A percentile compares a stretch with the other conserved stretches of the same genome.
These are phyloP conservation scores for Oreochromis aureus DNA, from an alignment of 2,113 vertebrate genomes.

Conservation along the genomic window DNA sequence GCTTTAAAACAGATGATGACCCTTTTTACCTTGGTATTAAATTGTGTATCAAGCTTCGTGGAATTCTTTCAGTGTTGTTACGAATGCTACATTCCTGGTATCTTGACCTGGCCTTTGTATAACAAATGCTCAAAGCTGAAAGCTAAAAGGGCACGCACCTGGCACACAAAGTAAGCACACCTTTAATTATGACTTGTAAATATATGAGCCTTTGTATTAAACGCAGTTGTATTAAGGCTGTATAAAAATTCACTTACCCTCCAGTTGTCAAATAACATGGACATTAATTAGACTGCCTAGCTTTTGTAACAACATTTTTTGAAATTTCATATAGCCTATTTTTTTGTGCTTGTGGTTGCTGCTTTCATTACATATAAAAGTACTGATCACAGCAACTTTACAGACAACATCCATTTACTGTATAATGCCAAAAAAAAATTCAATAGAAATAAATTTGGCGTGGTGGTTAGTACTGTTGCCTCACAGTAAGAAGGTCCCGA, in stretches of 20 bases:
- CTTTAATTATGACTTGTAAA: background rate
- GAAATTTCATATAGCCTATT: fast-evolving
- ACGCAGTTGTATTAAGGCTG: background rate
- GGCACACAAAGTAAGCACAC: background rate
- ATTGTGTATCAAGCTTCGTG: background rate
- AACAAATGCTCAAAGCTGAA: background rate
- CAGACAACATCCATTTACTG: background rate
- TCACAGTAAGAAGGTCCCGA: background rate
- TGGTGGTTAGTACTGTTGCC: background rate
- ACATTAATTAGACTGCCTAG: background rate
- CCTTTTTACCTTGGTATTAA: background rate
- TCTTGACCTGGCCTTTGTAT: background rate
- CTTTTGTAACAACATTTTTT: background rate
- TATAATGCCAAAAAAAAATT: fast-evolving
- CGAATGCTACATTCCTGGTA: background rate
- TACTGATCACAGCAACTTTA: background rate
- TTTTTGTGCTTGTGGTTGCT: background rate
- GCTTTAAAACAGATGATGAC: background rate
- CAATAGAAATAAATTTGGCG: background rate
- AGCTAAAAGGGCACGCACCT: background rate
- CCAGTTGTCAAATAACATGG: background rate
- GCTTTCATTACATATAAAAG: background rate
- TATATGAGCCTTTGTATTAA: background rate
- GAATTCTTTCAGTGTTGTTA: background rate
- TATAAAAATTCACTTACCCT: background rate